Percentiles rank a stretch among this genome's conserved stretches.
Conservation (phyloP, 2,113 vertebrate genomes). For the Trochalopteron elliotii region DNA sequence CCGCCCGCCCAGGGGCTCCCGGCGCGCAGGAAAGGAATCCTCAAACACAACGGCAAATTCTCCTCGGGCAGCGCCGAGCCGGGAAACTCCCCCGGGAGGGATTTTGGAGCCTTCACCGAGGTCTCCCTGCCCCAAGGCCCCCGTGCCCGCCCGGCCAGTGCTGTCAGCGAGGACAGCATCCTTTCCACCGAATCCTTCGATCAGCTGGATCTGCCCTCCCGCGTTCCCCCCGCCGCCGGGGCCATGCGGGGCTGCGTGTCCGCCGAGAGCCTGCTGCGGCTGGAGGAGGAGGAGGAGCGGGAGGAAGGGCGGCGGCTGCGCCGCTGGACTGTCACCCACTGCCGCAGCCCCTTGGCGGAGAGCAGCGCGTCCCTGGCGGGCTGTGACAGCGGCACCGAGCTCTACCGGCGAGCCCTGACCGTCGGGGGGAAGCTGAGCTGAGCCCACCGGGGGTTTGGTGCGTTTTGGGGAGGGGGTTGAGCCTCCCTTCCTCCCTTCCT, state of each 20-base stretch:
- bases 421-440: conserved; percentile 75
- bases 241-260: conserved; percentile 85
- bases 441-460: neutral
- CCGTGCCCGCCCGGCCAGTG: conserved; percentile 68
- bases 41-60: conserved; percentile 88
- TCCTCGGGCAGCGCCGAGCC: conserved; percentile 69
- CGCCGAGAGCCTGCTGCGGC: conserved; percentile 84
- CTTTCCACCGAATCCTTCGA: conserved; percentile 96
- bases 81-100: neutral
- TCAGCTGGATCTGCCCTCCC: conserved; percentile 86
- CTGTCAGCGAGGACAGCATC: conserved; percentile 93
- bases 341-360: conserved; percentile 67
- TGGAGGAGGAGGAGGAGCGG: conserved; percentile 64
- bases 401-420: conserved; percentile 73
- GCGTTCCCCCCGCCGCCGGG: neutral
- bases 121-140: conserved; percentile 60
- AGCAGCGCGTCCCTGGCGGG: conserved; percentile 81
- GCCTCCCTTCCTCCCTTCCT: neutral
- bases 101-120: conserved; percentile 78
- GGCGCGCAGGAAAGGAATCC: conserved; percentile 83
- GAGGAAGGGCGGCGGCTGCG: conserved; percentile 41
- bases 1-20: conserved; percentile 42
- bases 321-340: conserved; percentile 70
- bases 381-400: conserved; percentile 76
- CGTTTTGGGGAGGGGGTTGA: neutral